Evolutionary conservation across 2,888 invertebrate species (phyloP), one percentile per base, ranked within the genome.

Genomic region (Argyresthia goedartella): DNA sequence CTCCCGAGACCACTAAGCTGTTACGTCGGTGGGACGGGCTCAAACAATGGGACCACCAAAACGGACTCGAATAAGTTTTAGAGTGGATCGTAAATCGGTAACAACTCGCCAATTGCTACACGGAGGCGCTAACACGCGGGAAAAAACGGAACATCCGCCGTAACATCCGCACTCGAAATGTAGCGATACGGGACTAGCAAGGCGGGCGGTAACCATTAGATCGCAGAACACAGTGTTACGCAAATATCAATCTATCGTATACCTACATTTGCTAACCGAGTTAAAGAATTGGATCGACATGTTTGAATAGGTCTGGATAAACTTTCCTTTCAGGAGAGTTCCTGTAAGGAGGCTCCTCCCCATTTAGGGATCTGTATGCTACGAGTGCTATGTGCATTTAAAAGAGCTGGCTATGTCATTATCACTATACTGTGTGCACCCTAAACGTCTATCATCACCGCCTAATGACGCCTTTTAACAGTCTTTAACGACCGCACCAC

Each of bases 41-140:
- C 70, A 74, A 64, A 85, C 84, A 85, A 86, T 81, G 73, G 84
- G 85, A 86, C 85, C 85, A 85, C 85, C 85, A 74, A 70, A 80
- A 78, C 75, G 70, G 67, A 41, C 36, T 70, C 69, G 76, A 73
- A 80, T 80, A 75, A 79, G 79, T 65, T 80, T 80, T 70, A 76
- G 84, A 84, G 85, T 80, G 81, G 81, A 73, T 69, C 70, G 60
- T 73, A 71, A 86, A 85, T 79, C 79, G 79, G 81, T 81, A 79
- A 82, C 78, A 76, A 78, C 81, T 74, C 60, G 82, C 82, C 78
- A 82, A 84, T 85, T 77, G 81, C 76, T 74, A 71, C 79, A 79
- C 84, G 75, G 84, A 81, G 85, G 84, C 85, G 84, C 76, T 81
- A 85, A 85, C 71, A 25, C 64, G 71, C 70, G 63, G 64, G 63